These are phyloP conservation scores for Scleropages formosus DNA, from an alignment of 2,797 vertebrate genomes.

Conservation along the genomic window DNA sequence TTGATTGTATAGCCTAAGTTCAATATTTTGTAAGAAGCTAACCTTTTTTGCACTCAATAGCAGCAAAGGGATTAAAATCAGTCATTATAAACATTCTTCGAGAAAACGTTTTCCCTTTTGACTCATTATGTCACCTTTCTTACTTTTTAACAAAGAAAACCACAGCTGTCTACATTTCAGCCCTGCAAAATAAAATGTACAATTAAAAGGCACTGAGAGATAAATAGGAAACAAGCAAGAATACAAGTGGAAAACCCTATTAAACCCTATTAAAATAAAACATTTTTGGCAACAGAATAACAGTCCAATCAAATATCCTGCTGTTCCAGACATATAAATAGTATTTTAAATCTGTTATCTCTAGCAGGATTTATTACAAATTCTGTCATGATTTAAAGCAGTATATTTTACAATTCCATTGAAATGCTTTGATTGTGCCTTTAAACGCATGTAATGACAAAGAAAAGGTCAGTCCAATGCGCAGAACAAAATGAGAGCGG, in stretches of 20 bases:
- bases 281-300: neutral
- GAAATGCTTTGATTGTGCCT: conserved; percentile 14
- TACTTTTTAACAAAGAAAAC: too few species aligned
- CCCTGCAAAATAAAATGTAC: neutral
- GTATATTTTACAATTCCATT: neutral
- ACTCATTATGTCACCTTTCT: too few species aligned
- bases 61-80: too few species aligned
- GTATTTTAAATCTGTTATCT: neutral
- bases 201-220: neutral
- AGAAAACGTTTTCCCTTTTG: too few species aligned
- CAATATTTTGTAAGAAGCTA: too few species aligned
- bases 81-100: too few species aligned
- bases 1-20: too few species aligned
- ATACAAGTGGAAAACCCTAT: neutral
- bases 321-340: neutral
- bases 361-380: conserved; percentile 11
- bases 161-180: neutral
- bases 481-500: neutral
- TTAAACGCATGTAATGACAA: neutral
- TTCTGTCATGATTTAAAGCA: conserved; percentile 30
- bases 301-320: neutral
- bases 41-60: too few species aligned
- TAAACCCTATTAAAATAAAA: neutral
- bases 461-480: too few species aligned
- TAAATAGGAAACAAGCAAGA: neutral